phyloP scores from a whole-genome alignment of 2,113 vertebrate genomes.

The Gambusia affinis region DNA sequence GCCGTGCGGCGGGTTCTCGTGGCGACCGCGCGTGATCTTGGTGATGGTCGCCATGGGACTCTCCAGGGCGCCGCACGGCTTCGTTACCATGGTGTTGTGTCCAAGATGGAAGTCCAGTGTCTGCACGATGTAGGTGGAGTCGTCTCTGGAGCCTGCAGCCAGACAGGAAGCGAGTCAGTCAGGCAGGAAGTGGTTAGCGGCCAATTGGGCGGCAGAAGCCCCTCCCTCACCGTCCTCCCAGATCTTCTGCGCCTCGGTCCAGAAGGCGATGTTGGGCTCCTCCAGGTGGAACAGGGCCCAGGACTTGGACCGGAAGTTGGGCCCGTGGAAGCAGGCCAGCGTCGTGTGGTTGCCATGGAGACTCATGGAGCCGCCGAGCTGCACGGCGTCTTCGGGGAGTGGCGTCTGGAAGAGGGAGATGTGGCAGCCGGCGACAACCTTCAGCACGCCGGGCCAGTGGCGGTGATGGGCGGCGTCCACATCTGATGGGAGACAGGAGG shows the following conservation, averaged over 20 bases:
- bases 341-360: constrained; percentile 99
- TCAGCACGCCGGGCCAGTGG: constrained; percentile 95
- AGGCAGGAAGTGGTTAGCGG: background rate
- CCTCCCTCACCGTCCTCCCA: constrained; percentile 90
- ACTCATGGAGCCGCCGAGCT: constrained; percentile 97
- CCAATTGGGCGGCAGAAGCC: too few relatives aligned
- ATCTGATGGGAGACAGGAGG: constrained; percentile 73
- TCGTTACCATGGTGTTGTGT: constrained; percentile 98
- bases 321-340: constrained; percentile 95
- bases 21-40: constrained; percentile 94
- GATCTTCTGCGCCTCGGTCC: constrained; percentile 99
- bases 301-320: constrained; percentile 97
- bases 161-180: background rate
- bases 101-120: constrained; percentile 97
- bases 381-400: constrained; percentile 93
- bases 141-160: constrained; percentile 87
- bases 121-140: constrained; percentile 96
- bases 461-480: constrained; percentile 95
- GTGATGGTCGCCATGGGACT: constrained; percentile 99
- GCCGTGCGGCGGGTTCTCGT: constrained; percentile 96
- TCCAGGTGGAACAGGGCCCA: constrained; percentile 98
- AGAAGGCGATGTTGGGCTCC: constrained; percentile 98
- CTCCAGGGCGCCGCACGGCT: constrained; percentile 94
- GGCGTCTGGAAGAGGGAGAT: constrained; percentile 97
- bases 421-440: constrained; percentile 93